Base-by-base conservation (phyloP, 2,797 vertebrate genomes). In the Myotis planiceps region DNA sequence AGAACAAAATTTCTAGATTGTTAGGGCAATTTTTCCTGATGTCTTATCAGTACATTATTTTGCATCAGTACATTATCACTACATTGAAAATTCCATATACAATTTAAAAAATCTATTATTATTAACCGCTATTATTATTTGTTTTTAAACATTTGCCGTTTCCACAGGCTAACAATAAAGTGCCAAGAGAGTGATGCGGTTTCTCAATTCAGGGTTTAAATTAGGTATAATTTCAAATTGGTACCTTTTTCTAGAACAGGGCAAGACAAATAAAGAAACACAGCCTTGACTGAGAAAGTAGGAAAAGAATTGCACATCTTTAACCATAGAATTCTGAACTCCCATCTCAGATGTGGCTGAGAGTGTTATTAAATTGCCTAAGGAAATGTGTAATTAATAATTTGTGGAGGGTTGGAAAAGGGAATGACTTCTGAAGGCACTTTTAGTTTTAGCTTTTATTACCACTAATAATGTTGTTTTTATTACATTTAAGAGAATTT, bases 181-280 rank as follows among this genome's bases (percentile, higher is more conserved):
- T 55, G 6, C 49, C 6, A 47, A 81, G 47, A 65, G 60, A 94
- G 34, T 34, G 49, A 66, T 51, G 34, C 25, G 9, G 25, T 79
- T 92, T 95, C 65, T 90, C 79, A 85, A 79, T n/a, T 80, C 16
- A 88, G 72, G 25, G 14, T 80, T 95, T 91, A 88, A 86, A 47
- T 47, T 88, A 75, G 68, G 10, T 53, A 42, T 47, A 86, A 79
- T 89, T 88, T 94, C 72, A 93, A 29, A 89, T 34, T 45, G 60
- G 66, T 65, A 25, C 9, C 3, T 92, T 94, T 79, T 47, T 87
- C 83, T 87, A 76, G 74, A 79, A 75, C 25, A 72, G 83, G 18
- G 51, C n/a, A 49, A 72, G 34, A 66, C 8, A 69, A 60, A 86
- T 63, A 82, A 66, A 74, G 34, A 83, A 69, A 68, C n/a, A 3